phyloP scores from a whole-genome alignment of 1,140 invertebrate genomes.

The Stegodyphus dumicola region DNA sequence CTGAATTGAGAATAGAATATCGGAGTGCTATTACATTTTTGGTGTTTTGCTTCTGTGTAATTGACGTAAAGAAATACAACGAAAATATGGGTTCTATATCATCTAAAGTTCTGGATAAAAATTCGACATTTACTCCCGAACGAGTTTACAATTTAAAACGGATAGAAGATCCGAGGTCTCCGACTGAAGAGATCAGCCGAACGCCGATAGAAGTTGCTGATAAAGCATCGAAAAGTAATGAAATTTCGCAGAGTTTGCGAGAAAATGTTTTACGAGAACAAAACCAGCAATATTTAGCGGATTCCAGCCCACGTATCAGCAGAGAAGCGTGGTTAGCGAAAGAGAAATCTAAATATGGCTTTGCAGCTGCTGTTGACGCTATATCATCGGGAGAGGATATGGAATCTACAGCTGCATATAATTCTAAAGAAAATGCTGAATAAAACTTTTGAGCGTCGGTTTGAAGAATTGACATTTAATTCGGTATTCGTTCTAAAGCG shows the following conservation, averaged over 20 bases:
- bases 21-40: too few relatives aligned
- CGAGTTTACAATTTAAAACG: constrained; percentile 11
- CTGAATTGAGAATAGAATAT: too few relatives aligned
- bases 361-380: too few relatives aligned
- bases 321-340: constrained; percentile 20
- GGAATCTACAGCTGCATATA: too few relatives aligned
- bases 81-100: background rate
- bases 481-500: too few relatives aligned
- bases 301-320: constrained; percentile 8
- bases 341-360: too few relatives aligned
- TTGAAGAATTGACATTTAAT: too few relatives aligned
- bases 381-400: too few relatives aligned
- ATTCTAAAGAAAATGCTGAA: too few relatives aligned
- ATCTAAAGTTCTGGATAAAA: background rate
- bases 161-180: constrained; percentile 48
- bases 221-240: constrained; percentile 1
- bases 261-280: constrained; percentile 23
- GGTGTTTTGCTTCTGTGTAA: too few relatives aligned
- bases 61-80: too few relatives aligned
- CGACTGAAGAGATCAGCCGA: constrained; percentile 51
- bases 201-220: constrained; percentile 54
- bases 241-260: background rate
- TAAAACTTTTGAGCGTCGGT: too few relatives aligned
- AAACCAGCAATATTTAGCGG: background rate
- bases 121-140: background rate